Base-by-base conservation (phyloP, 2,113 vertebrate genomes). In the Serinus canaria region DNA sequence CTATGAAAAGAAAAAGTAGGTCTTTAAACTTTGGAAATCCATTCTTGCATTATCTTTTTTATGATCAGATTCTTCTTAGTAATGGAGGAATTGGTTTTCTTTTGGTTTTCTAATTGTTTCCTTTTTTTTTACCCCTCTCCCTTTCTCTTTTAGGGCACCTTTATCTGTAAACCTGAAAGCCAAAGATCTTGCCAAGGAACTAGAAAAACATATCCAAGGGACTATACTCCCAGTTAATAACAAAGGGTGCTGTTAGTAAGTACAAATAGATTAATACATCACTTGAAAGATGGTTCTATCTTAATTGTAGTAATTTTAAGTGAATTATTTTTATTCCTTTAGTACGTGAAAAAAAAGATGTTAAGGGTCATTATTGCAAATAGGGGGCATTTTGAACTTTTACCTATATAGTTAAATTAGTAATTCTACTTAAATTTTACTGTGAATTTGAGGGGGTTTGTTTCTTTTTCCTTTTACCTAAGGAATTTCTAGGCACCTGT, bases 221-320 rank as follows among this genome's bases (percentile, higher is more conserved):
- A 98, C 98, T 44, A 91, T 8, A 3, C 78, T 99, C 41, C 97
- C 95, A 14, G 62, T 99, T 52, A 98, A 82, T 90, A 99, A 98
- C 95, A 99, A 98, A 91, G 99, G 99, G 33, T 97, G 97, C 89
- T 99, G 98, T 97, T 98, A 98, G 99, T 99, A 97, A 98, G 98
- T 96, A 72, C 39, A 20, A 56, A 25, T 15, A 50, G 33, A 15
- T 84, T 44, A 41, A 39, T 68, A 21, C 9, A 39, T 72, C 6
- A 35, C 10, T 52, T 58, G 24, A 62, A 90, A 20, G 12, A 37
- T 3, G 0, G 7, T 66, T 64, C 12, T 67, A 6, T 17, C 52
- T 62, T 58, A 83, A 52, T 22, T 75, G 30, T 60, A 66, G 50
- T 33, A 64, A 58, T 68, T 64, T 35, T 24, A 43, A 67, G n/a